These are phyloP conservation scores for Thunnus albacares DNA, from an alignment of 2,797 vertebrate species.

Conservation along the genomic window DNA sequence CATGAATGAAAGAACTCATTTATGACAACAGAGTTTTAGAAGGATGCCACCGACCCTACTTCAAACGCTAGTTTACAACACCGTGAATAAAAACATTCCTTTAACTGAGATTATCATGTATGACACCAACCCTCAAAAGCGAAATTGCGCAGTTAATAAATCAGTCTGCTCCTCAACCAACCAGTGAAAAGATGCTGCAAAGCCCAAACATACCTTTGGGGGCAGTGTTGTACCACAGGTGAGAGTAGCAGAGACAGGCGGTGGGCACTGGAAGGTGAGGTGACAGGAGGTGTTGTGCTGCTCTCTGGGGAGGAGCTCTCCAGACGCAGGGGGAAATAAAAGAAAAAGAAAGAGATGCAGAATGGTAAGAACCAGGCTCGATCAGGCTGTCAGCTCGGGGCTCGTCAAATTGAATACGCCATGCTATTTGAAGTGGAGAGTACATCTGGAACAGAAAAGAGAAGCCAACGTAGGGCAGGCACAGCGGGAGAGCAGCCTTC, in stretches of 20 bases:
- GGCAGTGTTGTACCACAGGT: slow-evolving; percentile 62
- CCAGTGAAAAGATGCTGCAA: not conserved
- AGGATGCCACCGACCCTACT: not conserved
- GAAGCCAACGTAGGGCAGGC: slow-evolving; percentile 42
- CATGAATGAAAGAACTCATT: not conserved
- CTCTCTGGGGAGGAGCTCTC: slow-evolving; percentile 58
- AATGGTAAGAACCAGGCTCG: slow-evolving; percentile 52
- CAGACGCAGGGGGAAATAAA: slow-evolving; percentile 21
- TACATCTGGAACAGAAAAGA: slow-evolving; percentile 51
- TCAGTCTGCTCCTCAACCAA: not conserved
- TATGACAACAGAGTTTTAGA: slow-evolving; percentile 13
- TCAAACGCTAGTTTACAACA: not conserved
- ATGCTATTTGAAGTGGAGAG: slow-evolving; percentile 70
- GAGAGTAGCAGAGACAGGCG: slow-evolving; percentile 8
- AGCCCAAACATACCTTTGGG: slow-evolving; percentile 43
- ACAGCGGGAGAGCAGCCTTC: slow-evolving; percentile 60
- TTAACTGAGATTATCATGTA: not conserved
- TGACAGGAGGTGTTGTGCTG: slow-evolving; percentile 57
- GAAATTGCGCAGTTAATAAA: slow-evolving; percentile 14
- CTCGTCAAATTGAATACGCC: slow-evolving; percentile 72
- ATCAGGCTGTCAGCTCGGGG: slow-evolving; percentile 68
- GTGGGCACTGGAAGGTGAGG: slow-evolving; percentile 31
- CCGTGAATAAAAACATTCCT: not conserved
- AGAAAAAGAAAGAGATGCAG: slow-evolving; percentile 30
- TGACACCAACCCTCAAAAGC: not conserved